These are phyloP conservation scores for Heliothis virescens DNA, from an alignment of 1,140 invertebrate species.

Conservation along the genomic window DNA sequence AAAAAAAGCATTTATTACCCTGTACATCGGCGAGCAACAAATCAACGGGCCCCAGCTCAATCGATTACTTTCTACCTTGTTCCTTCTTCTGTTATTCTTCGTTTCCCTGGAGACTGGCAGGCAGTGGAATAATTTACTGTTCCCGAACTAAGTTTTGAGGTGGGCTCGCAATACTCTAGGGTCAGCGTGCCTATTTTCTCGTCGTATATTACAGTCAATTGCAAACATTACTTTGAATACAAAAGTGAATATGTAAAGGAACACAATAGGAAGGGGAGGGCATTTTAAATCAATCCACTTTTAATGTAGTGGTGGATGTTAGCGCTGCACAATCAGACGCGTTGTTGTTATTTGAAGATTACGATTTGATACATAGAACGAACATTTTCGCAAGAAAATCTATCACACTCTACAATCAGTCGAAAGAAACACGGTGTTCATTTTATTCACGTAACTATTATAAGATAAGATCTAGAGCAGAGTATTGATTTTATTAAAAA, in stretches of 20 bases:
- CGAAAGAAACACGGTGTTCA: too few relatives aligned
- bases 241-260: slow-evolving; percentile 15
- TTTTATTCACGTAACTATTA: too few relatives aligned
- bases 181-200: slow-evolving; percentile 59
- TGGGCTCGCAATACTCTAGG: slow-evolving; percentile 60
- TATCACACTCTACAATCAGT: too few relatives aligned
- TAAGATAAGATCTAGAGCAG: too few relatives aligned
- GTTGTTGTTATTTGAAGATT: too few relatives aligned
- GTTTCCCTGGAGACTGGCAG: slow-evolving; percentile 57
- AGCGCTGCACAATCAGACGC: too few relatives aligned
- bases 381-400: too few relatives aligned
- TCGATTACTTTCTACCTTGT: slow-evolving; percentile 63
- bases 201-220: slow-evolving; percentile 59
- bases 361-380: too few relatives aligned
- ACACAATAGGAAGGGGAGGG: neutral
- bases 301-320: too few relatives aligned
- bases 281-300: too few relatives aligned
- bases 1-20: slow-evolving; percentile 1
- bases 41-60: slow-evolving; percentile 52
- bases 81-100: slow-evolving; percentile 78
- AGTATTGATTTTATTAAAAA: too few relatives aligned
- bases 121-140: slow-evolving; percentile 77
- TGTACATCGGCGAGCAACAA: slow-evolving; percentile 28
- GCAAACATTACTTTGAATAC: slow-evolving; percentile 53
- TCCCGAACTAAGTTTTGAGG: slow-evolving; percentile 74